phyloP scores from a whole-genome alignment of 2,797 vertebrate species.

The Nannoperca obscura region DNA sequence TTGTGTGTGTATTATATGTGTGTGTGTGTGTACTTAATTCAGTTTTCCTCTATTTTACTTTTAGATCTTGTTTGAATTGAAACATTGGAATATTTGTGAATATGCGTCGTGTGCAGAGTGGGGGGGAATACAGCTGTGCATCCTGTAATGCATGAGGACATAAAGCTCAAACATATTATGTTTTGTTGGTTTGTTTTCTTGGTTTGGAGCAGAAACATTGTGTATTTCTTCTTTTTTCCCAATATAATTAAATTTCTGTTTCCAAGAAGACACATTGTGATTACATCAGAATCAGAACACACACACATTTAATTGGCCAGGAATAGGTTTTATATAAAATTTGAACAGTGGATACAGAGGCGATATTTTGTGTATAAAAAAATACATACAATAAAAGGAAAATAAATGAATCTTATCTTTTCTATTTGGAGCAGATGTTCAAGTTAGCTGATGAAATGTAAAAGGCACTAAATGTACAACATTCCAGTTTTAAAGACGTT shows the following conservation, averaged over 20 bases:
- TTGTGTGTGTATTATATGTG: too few species aligned
- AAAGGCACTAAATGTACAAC: conserved; percentile 89
- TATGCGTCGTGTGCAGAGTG: too few species aligned
- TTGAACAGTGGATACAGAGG: conserved; percentile 84
- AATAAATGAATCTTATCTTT: conserved; percentile 82
- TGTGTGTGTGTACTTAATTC: too few species aligned
- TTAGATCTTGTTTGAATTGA: too few species aligned
- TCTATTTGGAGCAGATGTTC: conserved; percentile 79
- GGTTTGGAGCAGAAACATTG: too few species aligned
- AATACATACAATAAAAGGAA: conserved; percentile 82
- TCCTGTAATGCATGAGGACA: too few species aligned
- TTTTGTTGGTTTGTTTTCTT: background rate
- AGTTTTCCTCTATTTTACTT: too few species aligned
- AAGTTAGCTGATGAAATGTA: conserved; percentile 87
- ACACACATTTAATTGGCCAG: conserved; percentile 68
- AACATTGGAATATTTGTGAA: too few species aligned
- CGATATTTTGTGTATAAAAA: conserved; percentile 85
- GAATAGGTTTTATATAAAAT: conserved; percentile 87
- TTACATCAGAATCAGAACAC: conserved; percentile 19
- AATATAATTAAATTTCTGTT: background rate
- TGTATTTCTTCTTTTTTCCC: background rate
- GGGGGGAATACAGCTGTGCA: too few species aligned
- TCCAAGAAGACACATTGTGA: background rate
- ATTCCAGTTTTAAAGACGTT: conserved; percentile 86
- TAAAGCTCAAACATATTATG: background rate